Percentiles rank a stretch among this genome's conserved stretches.
These are phyloP conservation scores for Pissodes strobi DNA, from an alignment of 1,140 invertebrate species.

Conservation along the genomic window DNA sequence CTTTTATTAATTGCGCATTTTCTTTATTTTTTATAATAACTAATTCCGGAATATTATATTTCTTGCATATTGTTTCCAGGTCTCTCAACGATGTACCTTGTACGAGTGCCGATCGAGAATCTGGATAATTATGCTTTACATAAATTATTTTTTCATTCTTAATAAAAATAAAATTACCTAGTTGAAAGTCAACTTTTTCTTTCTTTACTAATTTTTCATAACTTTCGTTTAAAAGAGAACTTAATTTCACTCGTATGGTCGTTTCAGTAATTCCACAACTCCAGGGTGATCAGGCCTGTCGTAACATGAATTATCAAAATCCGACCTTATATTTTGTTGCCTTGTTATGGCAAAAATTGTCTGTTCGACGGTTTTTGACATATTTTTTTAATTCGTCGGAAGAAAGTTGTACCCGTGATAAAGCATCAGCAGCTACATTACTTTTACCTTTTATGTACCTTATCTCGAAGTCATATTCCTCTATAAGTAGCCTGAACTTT, in stretches of 20 bases:
- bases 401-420: slow-evolving; percentile 13
- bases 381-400: background rate
- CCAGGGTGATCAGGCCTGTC: slow-evolving; percentile 2
- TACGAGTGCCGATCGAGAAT: too few relatives aligned
- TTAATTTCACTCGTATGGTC: background rate
- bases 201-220: background rate
- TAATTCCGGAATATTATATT: slow-evolving; percentile 31
- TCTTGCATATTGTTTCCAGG: background rate
- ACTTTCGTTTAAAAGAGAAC: background rate
- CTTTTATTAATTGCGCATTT: slow-evolving; percentile 8
- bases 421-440: slow-evolving; percentile 21
- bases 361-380: background rate
- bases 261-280: slow-evolving; percentile 3
- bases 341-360: background rate
- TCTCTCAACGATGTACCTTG: too few relatives aligned
- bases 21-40: slow-evolving; percentile 26
- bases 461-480: slow-evolving; percentile 23
- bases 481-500: slow-evolving; percentile 4
- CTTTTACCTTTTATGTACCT: slow-evolving; percentile 10
- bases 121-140: too few relatives aligned
- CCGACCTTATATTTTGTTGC: slow-evolving; percentile 4
- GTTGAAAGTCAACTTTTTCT: background rate
- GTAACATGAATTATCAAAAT: background rate
- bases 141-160: background rate
- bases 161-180: background rate